phyloP scores from a whole-genome alignment of 2,113 vertebrate genomes.

The human (Homo sapiens) region GRCh38 chr4:152087501-152088000 shows the following conservation, averaged over 20 bases:
- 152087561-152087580: neutral
- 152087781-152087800: neutral
- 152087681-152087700: no score
- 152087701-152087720: neutral
- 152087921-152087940: no score
- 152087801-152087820: neutral
- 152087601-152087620: fast-evolving
- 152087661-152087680: no score
- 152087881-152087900: no score
- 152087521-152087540: neutral
- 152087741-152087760: fast-evolving
- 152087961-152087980: no score
- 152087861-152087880: no score
- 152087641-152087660: neutral
- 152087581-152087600: neutral
- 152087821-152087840: no score
- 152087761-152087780: neutral
- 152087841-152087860: no score
- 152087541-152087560: neutral
- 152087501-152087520: neutral
- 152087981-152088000: no score
- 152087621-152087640: neutral
- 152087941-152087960: no score
- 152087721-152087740: neutral
- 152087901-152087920: no score